Percentiles rank a stretch among this genome's conserved stretches.
Conservation (phyloP, 2,888 invertebrate species). For the Catocala fraxini region DNA sequence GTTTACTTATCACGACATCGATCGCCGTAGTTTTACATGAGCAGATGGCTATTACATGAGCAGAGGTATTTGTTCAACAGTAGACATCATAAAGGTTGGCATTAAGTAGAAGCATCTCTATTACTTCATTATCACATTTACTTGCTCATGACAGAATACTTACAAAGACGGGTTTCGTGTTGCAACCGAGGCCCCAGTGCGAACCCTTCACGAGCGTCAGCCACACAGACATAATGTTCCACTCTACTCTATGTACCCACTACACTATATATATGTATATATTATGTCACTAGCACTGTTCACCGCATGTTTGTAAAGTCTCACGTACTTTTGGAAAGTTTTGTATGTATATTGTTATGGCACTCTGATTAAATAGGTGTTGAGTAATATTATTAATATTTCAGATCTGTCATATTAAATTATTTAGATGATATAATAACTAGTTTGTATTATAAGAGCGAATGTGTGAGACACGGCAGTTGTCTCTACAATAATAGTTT, state of each 20-base stretch:
- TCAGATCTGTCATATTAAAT: no score
- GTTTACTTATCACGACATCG: no score
- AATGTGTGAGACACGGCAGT: no score
- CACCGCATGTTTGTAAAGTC: slow-evolving; percentile 7
- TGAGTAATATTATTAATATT: not conserved
- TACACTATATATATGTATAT: slow-evolving; percentile 13
- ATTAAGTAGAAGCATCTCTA: no score
- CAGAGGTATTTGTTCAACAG: no score
- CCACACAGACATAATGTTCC: slow-evolving; percentile 87
- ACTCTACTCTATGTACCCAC: slow-evolving; percentile 15
- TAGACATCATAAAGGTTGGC: no score
- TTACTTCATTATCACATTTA: no score
- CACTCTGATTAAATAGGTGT: not conserved
- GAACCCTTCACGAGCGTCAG: slow-evolving; percentile 86
- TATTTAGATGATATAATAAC: no score
- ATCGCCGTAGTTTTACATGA: no score
- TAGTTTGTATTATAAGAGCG: no score
- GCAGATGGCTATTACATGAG: no score
- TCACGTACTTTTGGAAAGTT: not conserved
- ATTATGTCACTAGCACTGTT: slow-evolving; percentile 13
- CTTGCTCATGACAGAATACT: slow-evolving; percentile 57
- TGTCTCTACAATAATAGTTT: no score
- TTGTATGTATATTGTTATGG: slow-evolving; percentile 1
- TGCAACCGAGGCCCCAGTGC: slow-evolving; percentile 80
- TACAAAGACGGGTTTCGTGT: slow-evolving; percentile 75